A percentile compares a stretch with the other conserved stretches of the same genome.
Conservation (phyloP, 2,888 invertebrate species). For the Sturmia bella region DNA sequence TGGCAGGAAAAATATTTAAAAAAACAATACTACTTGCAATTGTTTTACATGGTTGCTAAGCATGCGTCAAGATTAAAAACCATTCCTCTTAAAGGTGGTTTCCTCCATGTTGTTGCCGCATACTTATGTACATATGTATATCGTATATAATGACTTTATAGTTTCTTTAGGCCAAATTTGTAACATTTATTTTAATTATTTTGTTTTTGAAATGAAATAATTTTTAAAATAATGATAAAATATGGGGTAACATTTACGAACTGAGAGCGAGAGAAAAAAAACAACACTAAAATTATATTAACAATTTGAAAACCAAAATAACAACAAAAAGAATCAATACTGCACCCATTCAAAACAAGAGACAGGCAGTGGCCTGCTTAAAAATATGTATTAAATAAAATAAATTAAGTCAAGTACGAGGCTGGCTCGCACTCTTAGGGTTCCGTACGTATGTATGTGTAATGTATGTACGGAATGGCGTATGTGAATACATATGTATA, state of each 20-base stretch:
- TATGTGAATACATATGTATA: too few relatives aligned
- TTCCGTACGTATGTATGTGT: too few relatives aligned
- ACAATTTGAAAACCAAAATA: constrained; percentile 45
- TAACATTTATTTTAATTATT: constrained; percentile 66
- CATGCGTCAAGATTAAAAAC: constrained; percentile 59
- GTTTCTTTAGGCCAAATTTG: constrained; percentile 53
- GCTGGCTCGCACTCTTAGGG: too few relatives aligned
- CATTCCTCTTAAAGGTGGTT: constrained; percentile 50
- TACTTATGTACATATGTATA: too few relatives aligned
- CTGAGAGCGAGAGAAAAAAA: neutral
- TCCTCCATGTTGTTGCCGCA: neutral
- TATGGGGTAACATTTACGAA: constrained; percentile 39
- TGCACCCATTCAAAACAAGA: constrained; percentile 59
- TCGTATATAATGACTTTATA: constrained; percentile 7
- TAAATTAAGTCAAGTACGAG: too few relatives aligned
- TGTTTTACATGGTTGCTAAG: constrained; percentile 22
- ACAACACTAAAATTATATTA: constrained; percentile 57
- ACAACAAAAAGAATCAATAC: constrained; percentile 39
- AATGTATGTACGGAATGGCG: too few relatives aligned
- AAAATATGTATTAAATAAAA: too few relatives aligned
- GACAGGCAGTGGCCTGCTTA: constrained; percentile 25
- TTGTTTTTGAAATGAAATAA: constrained; percentile 47
- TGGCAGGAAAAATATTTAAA: constrained; percentile 17
- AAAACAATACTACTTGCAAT: constrained; percentile 11
- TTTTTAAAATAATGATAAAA: constrained; percentile 51